Evolutionary conservation across 2,888 invertebrate species (phyloP).

Genomic region (Hydraecia micacea): DNA sequence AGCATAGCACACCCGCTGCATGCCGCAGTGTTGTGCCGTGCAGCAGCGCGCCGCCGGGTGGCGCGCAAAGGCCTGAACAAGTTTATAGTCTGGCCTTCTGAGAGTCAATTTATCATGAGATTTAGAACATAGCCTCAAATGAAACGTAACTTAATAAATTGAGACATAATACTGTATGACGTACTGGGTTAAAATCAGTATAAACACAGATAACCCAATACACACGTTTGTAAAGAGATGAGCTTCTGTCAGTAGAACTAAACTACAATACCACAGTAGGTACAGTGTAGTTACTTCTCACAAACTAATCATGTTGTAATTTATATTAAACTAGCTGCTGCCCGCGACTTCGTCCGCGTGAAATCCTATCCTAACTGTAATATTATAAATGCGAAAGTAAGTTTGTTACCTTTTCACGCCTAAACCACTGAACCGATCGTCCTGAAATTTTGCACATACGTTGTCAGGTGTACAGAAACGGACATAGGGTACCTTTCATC

Average conservation of each 20-base stretch:
- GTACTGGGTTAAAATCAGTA: constrained; percentile 5
- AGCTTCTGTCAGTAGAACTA: constrained; percentile 34
- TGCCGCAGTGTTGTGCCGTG: no score
- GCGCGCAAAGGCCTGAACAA: background rate
- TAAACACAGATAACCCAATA: background rate
- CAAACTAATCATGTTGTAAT: constrained; percentile 2
- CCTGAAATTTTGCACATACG: no score
- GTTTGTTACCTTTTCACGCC: no score
- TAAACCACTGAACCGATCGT: no score
- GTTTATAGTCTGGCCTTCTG: constrained; percentile 6
- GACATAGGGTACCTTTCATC: no score
- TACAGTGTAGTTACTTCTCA: constrained; percentile 20
- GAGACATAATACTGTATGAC: background rate
- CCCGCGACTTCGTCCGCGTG: no score
- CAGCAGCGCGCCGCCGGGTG: no score
- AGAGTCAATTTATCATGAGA: constrained; percentile 7
- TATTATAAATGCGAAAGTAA: no score
- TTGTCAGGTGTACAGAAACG: no score
- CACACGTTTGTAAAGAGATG: constrained; percentile 28
- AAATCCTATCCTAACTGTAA: no score
- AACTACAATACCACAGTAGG: constrained; percentile 3
- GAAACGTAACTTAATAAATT: constrained; percentile 22
- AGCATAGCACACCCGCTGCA: background rate
- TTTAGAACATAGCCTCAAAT: constrained; percentile 37
- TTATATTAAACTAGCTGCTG: background rate